Evolutionary conservation across 2,797 vertebrate species (phyloP), one percentile per base, ranked within the genome.

Genomic region (Merluccius polli): DNA sequence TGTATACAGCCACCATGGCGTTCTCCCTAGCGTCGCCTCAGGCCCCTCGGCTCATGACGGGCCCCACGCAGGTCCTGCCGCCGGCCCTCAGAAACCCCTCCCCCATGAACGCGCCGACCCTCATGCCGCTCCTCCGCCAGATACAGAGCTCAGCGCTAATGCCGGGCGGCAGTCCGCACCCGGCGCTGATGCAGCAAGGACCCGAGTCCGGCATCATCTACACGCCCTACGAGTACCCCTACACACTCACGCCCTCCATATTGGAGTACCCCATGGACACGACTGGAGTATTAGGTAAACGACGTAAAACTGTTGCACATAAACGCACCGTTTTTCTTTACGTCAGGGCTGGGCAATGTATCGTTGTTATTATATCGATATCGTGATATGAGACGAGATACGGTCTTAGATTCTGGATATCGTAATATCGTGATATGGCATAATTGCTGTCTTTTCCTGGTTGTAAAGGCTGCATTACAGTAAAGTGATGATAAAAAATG

Each of bases 121-220:
- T 99, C 94, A 99, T 99, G 98, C 98, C 97, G 90, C 95, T 99
- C 95, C 96, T 99, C 90, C 96, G 98, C 93, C 98, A 98, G 93
- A 99, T 99, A 93, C 98, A 99, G 94, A 98, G 96, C 91, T 93
- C 93, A n/a, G 80, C 92, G 81, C 93, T 99, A 81, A 94, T 99
- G 94, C 97, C 94, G 78, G 95, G 97, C 81, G 97, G 89, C 91
- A 95, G 95, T 82, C 97, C 95, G 80, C 98, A 99, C 89, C 95
- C 95, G n/a, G 93, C 97, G 72, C 93, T 99, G 91, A 84, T 99
- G 85, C 95, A 95, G 86, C 97, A 95, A 82, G 95, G 93, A 83
- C 96, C 96, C 0, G 98, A 99, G 89, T 96, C 96, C 75, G 98
- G 98, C 77, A 93, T 95, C 85, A 94, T 99, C 96, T 96, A 99